Evolutionary conservation across 2,113 vertebrate genomes (phyloP).

Genomic region (Nymphicus hollandicus): DNA sequence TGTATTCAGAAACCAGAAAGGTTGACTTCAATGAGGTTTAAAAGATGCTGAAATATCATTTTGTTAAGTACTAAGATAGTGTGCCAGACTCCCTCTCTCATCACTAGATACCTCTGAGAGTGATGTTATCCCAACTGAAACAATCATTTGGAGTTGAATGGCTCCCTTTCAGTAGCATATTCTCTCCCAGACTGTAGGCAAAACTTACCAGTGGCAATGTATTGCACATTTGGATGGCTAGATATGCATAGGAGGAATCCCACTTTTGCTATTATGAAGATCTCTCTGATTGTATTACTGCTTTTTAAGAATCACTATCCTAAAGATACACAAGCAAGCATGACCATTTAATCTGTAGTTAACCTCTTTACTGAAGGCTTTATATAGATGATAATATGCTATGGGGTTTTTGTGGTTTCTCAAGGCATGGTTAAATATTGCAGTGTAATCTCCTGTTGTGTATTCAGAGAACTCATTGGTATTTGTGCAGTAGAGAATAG

Average conservation of each 20-base stretch:
- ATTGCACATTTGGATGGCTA: neutral
- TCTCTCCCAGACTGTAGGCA: neutral
- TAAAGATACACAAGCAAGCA: neutral
- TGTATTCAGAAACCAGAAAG: neutral
- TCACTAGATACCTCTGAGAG: neutral
- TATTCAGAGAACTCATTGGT: neutral
- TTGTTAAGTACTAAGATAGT: neutral
- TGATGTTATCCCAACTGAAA: neutral
- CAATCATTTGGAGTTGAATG: neutral
- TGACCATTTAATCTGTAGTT: neutral
- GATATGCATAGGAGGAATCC: neutral
- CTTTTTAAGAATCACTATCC: neutral
- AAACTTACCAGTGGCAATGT: no score
- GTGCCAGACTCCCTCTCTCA: neutral
- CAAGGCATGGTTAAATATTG: neutral
- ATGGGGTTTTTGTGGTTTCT: neutral
- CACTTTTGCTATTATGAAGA: neutral
- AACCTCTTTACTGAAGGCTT: neutral
- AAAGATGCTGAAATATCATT: neutral
- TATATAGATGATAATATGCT: neutral
- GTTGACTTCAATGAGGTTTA: neutral
- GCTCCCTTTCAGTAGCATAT: neutral
- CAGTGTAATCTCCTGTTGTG: neutral
- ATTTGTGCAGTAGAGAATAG: neutral
- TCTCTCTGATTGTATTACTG: neutral